These are phyloP conservation scores for Acromyrmex heyeri DNA, from an alignment of 1,140 invertebrate species.

Conservation along the genomic window DNA sequence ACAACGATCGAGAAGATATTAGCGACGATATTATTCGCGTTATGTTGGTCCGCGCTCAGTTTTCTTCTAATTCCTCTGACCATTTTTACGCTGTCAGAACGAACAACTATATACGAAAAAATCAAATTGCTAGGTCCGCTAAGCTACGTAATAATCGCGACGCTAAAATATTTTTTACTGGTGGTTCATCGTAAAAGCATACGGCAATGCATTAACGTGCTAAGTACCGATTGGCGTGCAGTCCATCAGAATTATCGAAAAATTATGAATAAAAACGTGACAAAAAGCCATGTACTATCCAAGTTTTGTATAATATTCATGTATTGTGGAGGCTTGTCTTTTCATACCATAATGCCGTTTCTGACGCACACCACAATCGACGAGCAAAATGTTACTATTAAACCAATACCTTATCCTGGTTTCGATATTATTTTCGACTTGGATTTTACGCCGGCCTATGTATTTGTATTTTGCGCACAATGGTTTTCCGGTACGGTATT, in stretches of 20 bases:
- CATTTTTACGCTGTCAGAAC: neutral
- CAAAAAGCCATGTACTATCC: constrained; percentile 29
- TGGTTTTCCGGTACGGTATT: constrained; percentile 65
- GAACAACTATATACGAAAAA: neutral
- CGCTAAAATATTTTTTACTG: neutral
- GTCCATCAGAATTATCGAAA: neutral
- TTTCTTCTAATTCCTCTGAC: constrained; percentile 9
- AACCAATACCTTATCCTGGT: constrained; percentile 62
- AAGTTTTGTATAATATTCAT: constrained; percentile 30
- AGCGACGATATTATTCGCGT: neutral
- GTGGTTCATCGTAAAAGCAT: neutral
- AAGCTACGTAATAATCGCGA: neutral
- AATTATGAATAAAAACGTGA: constrained; percentile 48
- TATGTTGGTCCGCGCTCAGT: neutral
- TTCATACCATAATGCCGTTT: constrained; percentile 25
- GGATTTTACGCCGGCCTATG: constrained; percentile 66
- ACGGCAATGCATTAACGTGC: neutral
- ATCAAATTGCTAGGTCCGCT: constrained; percentile 6
- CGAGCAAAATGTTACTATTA: constrained; percentile 40
- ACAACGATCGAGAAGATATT: constrained; percentile 22
- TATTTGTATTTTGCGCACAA: constrained; percentile 70
- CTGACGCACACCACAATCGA: neutral
- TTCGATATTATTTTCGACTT: constrained; percentile 72
- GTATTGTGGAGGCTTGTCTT: constrained; percentile 57
- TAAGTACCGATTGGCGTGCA: neutral